Evolutionary conservation across 2,113 vertebrate genomes (phyloP), one percentile per base, ranked within the genome.

Genomic region (Heterotilapia buettikoferi): DNA sequence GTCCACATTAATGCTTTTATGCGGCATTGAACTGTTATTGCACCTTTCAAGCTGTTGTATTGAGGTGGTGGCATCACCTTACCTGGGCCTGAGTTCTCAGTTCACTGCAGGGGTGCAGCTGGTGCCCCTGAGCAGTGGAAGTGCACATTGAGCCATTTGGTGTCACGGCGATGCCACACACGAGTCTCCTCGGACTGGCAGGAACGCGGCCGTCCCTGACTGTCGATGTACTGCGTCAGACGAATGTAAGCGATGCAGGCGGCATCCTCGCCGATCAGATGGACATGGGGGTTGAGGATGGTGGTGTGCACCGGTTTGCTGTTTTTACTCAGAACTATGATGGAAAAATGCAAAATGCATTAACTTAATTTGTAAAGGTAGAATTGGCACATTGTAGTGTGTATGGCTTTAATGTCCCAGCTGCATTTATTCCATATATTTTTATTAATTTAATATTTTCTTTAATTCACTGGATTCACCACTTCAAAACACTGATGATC

Each of bases 81-180:
- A 94, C 98, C 98, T 95, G 92, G 94, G 94, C 95, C 92, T 87
- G 83, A n/a, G 63, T 29, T 80, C 90, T 96, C 94, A 81, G 79
- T 94, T 99, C 99, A 99, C 98, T 99, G 99, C 96, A 99, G 97
- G 18, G 98, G 98, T 88, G 99, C 98, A 18, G 99, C 98, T 38
- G 98, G 98, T 40, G 99, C 98, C 93, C 99, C 98, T 63, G 99
- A 99, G 96, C 99, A 99, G 97, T 99, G 99, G 95, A 99, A 99
- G 96, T 99, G 99, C 91, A 99, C 98, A 2, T 99, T 99, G 94
- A 99, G 98, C 99, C 99, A 99, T 93, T 98, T 99, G 96, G 98
- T 96, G 0, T 99, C 98, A 2, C 99, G 97, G 93, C 99, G 99
- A 91, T 99, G 98, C 99, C 99, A 99, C 86, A 99, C 98, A 0